Base-by-base conservation (phyloP, 2,888 invertebrate species). In the Mythimna ferrago region DNA sequence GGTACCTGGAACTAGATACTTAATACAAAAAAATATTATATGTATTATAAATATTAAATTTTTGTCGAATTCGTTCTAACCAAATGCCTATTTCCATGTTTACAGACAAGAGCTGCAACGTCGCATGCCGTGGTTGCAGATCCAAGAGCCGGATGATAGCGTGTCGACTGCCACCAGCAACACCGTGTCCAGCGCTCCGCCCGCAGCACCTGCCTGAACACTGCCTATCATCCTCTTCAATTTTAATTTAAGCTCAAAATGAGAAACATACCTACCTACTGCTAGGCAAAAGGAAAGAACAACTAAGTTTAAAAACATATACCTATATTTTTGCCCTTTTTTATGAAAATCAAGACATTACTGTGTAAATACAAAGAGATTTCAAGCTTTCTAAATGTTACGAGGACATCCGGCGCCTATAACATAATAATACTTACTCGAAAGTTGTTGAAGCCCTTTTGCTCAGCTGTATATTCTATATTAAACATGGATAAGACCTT, bases 41-140 rank as follows among this genome's bases (percentile, higher is more conserved):
- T n/a, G n/a, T n/a, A n/a, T 32, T 3, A 32, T 32, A 16, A 14
- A 26, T 16, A 19, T 16, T 16, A 32, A 57, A 32, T 4, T 35
- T 32, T 35, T 19, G 57, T 19, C 10, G 19, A n/a, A 19, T 58
- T 35, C 19, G 19, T n/a, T 10, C 19, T 19, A 54, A 35, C 14
- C 53, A 56, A 68, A 54, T 26, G 3, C 6, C 1, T 53, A n/a
- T 70, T 61, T 21, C n/a, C 6, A 14, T 60, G 63, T 48, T 86
- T 89, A 19, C 90, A 98, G 98, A 86, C 95, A 98, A 93, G 98
- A 98, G 92, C 95, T 98, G 73, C 98, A 98, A 89, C 98, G 98
- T 78, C 97, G 98, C 67, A 97, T 98, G 91, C 98, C 98, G 11
- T 98, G 98, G 98, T 93, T 98, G 77, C 97, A 97, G 78, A 97